These are phyloP conservation scores for Fabriciana adippe DNA, from an alignment of 2,888 invertebrate genomes.

Conservation along the genomic window DNA sequence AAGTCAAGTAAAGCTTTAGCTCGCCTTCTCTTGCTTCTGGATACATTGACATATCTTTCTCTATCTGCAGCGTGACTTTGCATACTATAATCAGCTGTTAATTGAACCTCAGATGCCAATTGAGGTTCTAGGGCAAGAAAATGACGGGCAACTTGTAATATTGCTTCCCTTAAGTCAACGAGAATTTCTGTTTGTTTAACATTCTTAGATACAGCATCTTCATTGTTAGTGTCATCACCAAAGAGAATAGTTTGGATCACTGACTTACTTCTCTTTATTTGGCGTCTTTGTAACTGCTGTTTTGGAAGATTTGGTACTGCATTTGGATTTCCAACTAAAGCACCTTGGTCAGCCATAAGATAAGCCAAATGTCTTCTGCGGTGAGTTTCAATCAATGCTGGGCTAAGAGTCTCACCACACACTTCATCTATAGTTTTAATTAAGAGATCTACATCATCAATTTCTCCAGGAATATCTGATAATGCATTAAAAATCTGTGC, in stretches of 20 bases:
- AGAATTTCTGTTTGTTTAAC: conserved; percentile 98
- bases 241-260: conserved; percentile 94
- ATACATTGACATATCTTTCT: conserved; percentile 96
- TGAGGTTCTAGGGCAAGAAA: conserved; percentile 97
- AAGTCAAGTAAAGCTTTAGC: conserved; percentile 98
- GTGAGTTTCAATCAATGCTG: conserved; percentile 93
- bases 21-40: conserved; percentile 91
- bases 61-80: conserved; percentile 97
- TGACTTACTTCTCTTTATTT: conserved; percentile 94
- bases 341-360: conserved; percentile 98
- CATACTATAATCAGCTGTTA: conserved; percentile 96
- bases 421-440: conserved; percentile 87
- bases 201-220: conserved; percentile 96
- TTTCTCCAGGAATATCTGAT: conserved; percentile 96
- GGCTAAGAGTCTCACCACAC: conserved; percentile 91
- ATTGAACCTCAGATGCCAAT: conserved; percentile 87
- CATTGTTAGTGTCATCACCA: conserved; percentile 89
- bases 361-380: conserved; percentile 96
- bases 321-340: conserved; percentile 94
- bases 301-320: conserved; percentile 95
- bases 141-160: conserved; percentile 94
- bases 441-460: conserved; percentile 94
- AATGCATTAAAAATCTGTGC: conserved; percentile 99
- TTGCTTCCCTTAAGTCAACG: conserved; percentile 98
- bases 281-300: conserved; percentile 92